Evolutionary conservation across 1,140 invertebrate genomes (phyloP).

Genomic region (Chironomus tepperi): DNA sequence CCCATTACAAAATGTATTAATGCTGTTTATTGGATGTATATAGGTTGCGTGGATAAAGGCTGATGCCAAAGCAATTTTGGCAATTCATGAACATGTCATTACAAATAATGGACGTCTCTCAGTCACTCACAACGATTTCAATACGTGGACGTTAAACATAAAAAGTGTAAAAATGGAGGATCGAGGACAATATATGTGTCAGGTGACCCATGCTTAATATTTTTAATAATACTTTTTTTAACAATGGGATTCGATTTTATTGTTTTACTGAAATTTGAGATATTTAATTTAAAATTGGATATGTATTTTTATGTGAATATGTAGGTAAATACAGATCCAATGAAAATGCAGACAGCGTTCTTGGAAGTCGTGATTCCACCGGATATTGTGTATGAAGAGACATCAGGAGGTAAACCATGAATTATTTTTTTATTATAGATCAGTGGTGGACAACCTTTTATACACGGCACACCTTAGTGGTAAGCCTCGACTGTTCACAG

Average conservation of each 20-base stretch:
- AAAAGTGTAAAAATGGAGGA: constrained; percentile 72
- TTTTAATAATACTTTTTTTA: no score
- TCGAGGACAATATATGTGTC: constrained; percentile 83
- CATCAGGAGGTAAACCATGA: constrained; percentile 52
- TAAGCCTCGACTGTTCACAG: no score
- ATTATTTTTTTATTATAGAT: no score
- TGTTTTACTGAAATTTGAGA: no score
- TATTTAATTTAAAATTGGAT: no score
- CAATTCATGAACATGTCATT: constrained; percentile 86
- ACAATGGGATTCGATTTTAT: no score
- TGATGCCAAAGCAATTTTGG: constrained; percentile 83
- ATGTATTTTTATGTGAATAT: no score
- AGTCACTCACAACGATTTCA: constrained; percentile 77
- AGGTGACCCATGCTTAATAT: constrained; percentile 41
- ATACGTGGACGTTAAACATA: constrained; percentile 82
- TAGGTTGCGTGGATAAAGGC: constrained; percentile 90
- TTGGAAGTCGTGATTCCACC: constrained; percentile 85
- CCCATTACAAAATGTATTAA: no score
- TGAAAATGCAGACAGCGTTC: constrained; percentile 83
- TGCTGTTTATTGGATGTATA: constrained; percentile 27
- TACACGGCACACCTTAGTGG: no score
- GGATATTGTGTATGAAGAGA: constrained; percentile 80
- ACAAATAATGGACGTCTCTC: constrained; percentile 78
- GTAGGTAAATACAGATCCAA: constrained; percentile 75
- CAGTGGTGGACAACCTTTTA: no score